A percentile compares a stretch with the other conserved stretches of the same genome.
Conservation (phyloP, 2,888 invertebrate species). For the Parnassius orleans region DNA sequence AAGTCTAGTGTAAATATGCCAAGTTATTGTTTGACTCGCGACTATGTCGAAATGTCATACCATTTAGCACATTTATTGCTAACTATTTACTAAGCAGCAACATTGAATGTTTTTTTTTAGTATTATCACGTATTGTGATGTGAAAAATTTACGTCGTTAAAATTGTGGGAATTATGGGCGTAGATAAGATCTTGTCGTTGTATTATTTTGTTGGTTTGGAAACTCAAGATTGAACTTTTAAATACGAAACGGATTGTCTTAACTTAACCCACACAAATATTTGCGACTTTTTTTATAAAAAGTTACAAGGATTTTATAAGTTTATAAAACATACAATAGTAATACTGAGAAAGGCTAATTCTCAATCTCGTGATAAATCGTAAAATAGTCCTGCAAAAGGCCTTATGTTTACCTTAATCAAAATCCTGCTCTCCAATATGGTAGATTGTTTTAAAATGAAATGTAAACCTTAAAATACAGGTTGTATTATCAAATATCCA, state of each 20-base stretch:
- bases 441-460: too few relatives aligned
- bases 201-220: background rate
- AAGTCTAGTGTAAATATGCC: constrained; percentile 25
- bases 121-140: constrained; percentile 22
- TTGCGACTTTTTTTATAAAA: too few relatives aligned
- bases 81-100: constrained; percentile 18
- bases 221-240: background rate
- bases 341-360: too few relatives aligned
- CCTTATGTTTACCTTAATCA: too few relatives aligned
- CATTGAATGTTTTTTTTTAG: constrained; percentile 8
- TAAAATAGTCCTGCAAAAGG: too few relatives aligned
- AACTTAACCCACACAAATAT: too few relatives aligned
- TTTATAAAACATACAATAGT: too few relatives aligned
- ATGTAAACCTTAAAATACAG: too few relatives aligned
- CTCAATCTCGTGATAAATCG: too few relatives aligned
- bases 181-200: constrained; percentile 14
- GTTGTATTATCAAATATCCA: too few relatives aligned
- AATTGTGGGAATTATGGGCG: constrained; percentile 20
- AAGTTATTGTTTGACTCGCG: constrained; percentile 39
- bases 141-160: constrained; percentile 23
- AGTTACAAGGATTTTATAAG: too few relatives aligned
- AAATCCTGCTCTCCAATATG: too few relatives aligned
- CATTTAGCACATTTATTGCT: constrained; percentile 23
- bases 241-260: background rate
- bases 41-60: constrained; percentile 44